phyloP scores from a whole-genome alignment of 2,888 invertebrate species.

The Xylophagus ater region DNA sequence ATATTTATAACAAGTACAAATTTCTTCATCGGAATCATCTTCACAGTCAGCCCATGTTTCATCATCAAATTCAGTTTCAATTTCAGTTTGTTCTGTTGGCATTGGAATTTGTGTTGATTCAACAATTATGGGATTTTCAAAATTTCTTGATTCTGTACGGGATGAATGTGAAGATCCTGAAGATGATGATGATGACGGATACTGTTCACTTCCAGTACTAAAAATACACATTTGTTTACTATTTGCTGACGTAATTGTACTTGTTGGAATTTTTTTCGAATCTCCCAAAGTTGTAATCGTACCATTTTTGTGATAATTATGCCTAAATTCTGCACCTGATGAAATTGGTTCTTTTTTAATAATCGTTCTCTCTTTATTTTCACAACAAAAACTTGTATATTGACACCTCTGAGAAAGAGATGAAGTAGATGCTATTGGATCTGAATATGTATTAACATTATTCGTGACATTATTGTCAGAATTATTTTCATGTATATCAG shows the following conservation, averaged over 20 bases:
- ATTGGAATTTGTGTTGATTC: constrained; percentile 9
- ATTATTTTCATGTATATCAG: constrained; percentile 1
- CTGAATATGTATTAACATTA: constrained; percentile 14
- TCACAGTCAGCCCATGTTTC: constrained; percentile 38
- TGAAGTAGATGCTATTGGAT: constrained; percentile 13
- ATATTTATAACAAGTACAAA: constrained; percentile 36
- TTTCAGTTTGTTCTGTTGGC: constrained; percentile 9
- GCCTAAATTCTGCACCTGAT: constrained; percentile 2
- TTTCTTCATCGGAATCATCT: constrained; percentile 37
- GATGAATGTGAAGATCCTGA: constrained; percentile 1
- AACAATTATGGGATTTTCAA: constrained; percentile 2
- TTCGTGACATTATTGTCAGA: constrained; percentile 15
- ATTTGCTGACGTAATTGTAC: not conserved
- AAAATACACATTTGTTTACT: constrained; percentile 1
- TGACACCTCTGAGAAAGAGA: constrained; percentile 10
- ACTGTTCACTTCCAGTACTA: not conserved
- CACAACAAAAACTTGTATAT: constrained; percentile 12
- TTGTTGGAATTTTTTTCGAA: constrained; percentile 9
- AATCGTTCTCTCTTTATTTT: constrained; percentile 7
- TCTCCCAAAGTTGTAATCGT: too few species aligned
- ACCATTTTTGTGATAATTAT: too few species aligned
- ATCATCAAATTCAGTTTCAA: constrained; percentile 24
- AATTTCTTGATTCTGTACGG: not conserved
- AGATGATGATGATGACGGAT: constrained; percentile 6
- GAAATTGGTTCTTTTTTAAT: constrained; percentile 5